A percentile compares a stretch with the other conserved stretches of the same genome.
Conservation (phyloP, 1,140 invertebrate genomes). For the Steinernema feltiae region DNA sequence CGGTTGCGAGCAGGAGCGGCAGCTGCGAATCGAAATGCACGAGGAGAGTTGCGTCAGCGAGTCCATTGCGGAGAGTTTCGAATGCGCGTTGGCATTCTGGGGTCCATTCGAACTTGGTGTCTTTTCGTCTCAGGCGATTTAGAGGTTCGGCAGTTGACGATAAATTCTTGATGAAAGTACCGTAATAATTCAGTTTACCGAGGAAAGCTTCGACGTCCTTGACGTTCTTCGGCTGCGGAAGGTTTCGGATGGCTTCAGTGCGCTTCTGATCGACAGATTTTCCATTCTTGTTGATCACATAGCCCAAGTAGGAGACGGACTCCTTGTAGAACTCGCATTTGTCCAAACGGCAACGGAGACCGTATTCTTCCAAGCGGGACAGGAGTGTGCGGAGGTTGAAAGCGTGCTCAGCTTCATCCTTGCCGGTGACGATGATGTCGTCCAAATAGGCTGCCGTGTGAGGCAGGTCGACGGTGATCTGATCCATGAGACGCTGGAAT, state of each 20-base stretch:
- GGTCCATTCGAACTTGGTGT: conserved; percentile 20
- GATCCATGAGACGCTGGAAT: conserved; percentile 62
- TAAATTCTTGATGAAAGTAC: conserved; percentile 17
- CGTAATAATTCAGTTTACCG: conserved; percentile 38
- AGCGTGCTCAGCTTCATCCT: conserved; percentile 16
- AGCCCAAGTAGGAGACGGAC: conserved; percentile 21
- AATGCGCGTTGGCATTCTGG: conserved; percentile 33
- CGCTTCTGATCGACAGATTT: conserved; percentile 22
- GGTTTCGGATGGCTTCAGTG: conserved; percentile 18
- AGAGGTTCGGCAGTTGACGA: conserved; percentile 13
- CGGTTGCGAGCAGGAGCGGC: conserved; percentile 59
- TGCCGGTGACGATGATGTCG: conserved; percentile 33
- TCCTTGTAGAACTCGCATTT: conserved; percentile 26
- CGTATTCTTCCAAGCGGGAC: conserved; percentile 25
- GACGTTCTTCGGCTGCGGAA: conserved; percentile 34
- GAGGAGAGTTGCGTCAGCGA: conserved; percentile 44
- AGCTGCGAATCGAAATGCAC: conserved; percentile 57
- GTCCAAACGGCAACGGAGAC: conserved; percentile 19
- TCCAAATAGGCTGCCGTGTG: conserved; percentile 41
- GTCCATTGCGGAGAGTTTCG: conserved; percentile 41
- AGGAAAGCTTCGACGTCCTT: conserved; percentile 37
- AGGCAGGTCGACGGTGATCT: conserved; percentile 52
- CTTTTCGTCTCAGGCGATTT: conserved; percentile 20
- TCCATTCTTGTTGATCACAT: conserved; percentile 23
- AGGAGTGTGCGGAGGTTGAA: no score